phyloP scores from a whole-genome alignment of 2,797 vertebrate genomes.

The Bradypodion ventrale region DNA sequence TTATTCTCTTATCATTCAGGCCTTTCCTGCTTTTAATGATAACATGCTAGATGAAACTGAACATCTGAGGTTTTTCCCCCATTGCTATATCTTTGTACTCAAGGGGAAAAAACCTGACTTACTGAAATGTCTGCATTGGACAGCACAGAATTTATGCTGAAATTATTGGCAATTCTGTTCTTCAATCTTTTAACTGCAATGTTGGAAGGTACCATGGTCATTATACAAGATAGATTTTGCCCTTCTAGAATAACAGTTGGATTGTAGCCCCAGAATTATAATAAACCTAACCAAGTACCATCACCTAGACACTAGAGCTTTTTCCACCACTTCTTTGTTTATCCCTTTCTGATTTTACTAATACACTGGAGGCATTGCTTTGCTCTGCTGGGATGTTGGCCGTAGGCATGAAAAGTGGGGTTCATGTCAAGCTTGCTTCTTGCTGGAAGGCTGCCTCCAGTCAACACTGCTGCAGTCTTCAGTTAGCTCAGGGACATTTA shows the following conservation, averaged over 20 bases:
- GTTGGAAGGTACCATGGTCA: neutral
- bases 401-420: neutral
- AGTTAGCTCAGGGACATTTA: constrained; percentile 15
- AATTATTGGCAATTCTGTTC: neutral
- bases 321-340: neutral
- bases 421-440: neutral
- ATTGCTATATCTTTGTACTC: neutral
- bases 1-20: neutral
- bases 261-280: too few relatives aligned
- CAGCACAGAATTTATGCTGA: neutral
- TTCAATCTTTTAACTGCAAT: too few relatives aligned
- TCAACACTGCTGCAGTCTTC: neutral
- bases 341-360: neutral
- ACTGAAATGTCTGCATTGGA: too few relatives aligned
- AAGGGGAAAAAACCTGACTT: neutral
- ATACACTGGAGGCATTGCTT: neutral
- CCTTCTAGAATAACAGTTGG: neutral
- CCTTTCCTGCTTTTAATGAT: neutral
- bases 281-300: neutral
- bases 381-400: neutral
- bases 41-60: neutral
- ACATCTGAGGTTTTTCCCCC: too few relatives aligned
- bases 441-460: constrained; percentile 2
- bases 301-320: neutral
- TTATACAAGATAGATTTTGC: neutral